A percentile compares a stretch with the other conserved stretches of the same genome.
Evolutionary conservation across 2,113 vertebrate genomes (phyloP).

Genomic region (Cebus imitator): DNA sequence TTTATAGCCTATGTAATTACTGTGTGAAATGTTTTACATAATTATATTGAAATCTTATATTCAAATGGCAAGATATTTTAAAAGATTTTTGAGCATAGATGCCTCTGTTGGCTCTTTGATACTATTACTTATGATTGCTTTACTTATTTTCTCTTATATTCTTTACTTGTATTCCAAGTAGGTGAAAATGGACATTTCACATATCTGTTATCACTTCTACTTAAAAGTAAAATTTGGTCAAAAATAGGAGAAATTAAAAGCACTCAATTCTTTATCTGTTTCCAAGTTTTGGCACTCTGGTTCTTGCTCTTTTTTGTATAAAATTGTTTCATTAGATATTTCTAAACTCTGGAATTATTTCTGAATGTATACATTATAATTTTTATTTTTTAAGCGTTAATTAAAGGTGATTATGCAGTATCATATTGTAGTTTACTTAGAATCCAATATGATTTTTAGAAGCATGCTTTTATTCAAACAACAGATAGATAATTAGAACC

Average conservation of each 20-base stretch:
- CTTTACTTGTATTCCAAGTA: neutral
- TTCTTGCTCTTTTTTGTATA: neutral
- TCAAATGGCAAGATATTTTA: neutral
- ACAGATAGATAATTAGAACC: neutral
- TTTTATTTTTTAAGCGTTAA: constrained; percentile 24
- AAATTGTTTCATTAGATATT: neutral
- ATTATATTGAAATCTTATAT: neutral
- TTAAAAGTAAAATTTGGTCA: constrained; percentile 7
- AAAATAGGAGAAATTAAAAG: neutral
- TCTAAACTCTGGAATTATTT: neutral
- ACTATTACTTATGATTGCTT: neutral
- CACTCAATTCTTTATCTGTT: neutral
- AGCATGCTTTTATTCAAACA: neutral
- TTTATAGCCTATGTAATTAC: neutral
- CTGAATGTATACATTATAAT: neutral
- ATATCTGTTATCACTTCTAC: neutral
- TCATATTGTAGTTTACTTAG: neutral
- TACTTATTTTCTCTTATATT: neutral
- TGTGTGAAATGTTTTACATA: constrained; percentile 12
- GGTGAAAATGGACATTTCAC: neutral
- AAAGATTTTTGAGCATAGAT: neutral
- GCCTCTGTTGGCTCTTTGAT: neutral
- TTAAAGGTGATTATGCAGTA: neutral
- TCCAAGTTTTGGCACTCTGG: neutral
- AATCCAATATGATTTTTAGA: constrained; percentile 14